phyloP scores from a whole-genome alignment of 2,797 vertebrate species.

The Apogon hyalosoma region DNA sequence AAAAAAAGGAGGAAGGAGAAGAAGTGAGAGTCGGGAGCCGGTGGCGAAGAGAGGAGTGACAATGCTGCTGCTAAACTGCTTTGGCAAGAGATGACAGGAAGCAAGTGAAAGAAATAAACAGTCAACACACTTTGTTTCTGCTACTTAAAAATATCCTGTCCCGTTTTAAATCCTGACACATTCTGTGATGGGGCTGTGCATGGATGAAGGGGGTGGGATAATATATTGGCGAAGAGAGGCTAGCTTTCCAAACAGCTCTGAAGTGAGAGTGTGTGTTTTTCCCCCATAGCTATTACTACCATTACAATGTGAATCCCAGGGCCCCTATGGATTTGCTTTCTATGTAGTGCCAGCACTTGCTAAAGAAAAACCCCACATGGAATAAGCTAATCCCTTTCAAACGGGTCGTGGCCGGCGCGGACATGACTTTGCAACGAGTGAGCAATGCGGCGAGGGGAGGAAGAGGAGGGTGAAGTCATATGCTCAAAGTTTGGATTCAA shows the following conservation, averaged over 20 bases:
- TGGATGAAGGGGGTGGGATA: constrained; percentile 64
- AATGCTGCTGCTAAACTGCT: constrained; percentile 82
- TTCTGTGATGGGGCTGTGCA: constrained; percentile 69
- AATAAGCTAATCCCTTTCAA: constrained; percentile 81
- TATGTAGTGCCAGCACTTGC: constrained; percentile 75
- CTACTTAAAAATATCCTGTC: constrained; percentile 84
- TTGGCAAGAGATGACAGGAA: constrained; percentile 86
- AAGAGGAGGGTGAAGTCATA: constrained; percentile 72
- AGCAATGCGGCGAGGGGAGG: constrained; percentile 36
- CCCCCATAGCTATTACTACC: constrained; percentile 75
- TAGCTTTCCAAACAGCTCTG: constrained; percentile 62
- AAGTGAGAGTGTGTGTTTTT: constrained; percentile 40
- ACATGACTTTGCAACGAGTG: constrained; percentile 79
- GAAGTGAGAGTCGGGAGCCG: constrained; percentile 67
- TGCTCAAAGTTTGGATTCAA: constrained; percentile 79
- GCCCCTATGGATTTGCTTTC: constrained; percentile 75
- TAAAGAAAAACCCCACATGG: constrained; percentile 79
- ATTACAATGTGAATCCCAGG: constrained; percentile 80
- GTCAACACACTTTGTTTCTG: constrained; percentile 79
- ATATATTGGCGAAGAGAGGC: constrained; percentile 57
- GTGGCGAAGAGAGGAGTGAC: constrained; percentile 75
- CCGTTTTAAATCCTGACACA: constrained; percentile 80
- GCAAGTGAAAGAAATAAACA: constrained; percentile 81
- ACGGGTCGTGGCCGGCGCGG: constrained; percentile 72
- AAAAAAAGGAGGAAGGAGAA: constrained; percentile 39